These are phyloP conservation scores for Drosophila atroscutellata DNA, from an alignment of 2,888 invertebrate genomes.

Conservation along the genomic window DNA sequence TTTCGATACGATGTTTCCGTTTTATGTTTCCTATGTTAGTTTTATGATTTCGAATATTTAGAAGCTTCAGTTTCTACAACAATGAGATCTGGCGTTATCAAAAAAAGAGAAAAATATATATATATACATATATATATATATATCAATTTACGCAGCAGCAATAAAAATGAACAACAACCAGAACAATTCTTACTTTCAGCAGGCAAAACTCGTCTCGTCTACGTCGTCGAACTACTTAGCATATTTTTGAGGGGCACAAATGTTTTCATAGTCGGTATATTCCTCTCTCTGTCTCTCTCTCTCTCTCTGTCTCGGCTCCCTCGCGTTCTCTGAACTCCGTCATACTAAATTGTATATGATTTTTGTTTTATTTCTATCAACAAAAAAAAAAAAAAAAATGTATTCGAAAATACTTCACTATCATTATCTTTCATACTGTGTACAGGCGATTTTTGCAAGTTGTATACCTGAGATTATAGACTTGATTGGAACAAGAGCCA, in stretches of 20 bases:
- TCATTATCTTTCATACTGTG: slow-evolving; percentile 84
- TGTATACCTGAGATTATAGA: slow-evolving; percentile 99
- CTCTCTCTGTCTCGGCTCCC: slow-evolving; percentile 21
- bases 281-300: slow-evolving; percentile 23
- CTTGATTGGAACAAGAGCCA: slow-evolving; percentile 99
- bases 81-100: slow-evolving; percentile 35
- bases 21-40: slow-evolving; percentile 35
- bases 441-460: slow-evolving; percentile 99
- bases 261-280: slow-evolving; percentile 9
- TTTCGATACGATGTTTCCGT: slow-evolving; percentile 30
- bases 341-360: slow-evolving; percentile 48
- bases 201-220: slow-evolving; percentile 22
- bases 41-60: slow-evolving; percentile 41
- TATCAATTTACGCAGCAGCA: slow-evolving; percentile 22
- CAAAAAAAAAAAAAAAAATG: slow-evolving; percentile 28
- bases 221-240: slow-evolving; percentile 28
- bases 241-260: slow-evolving; percentile 30
- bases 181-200: slow-evolving; percentile 25
- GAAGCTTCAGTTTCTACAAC: slow-evolving; percentile 32
- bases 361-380: slow-evolving; percentile 60
- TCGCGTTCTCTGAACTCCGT: slow-evolving; percentile 39
- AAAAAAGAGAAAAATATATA: slow-evolving; percentile 10
- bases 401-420: slow-evolving; percentile 80
- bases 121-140: slow-evolving; percentile 13
- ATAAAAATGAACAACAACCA: slow-evolving; percentile 34